A percentile compares a stretch with the other conserved stretches of the same genome.
phyloP scores from a whole-genome alignment of 2,113 vertebrate genomes.

The Piprites chloris region DNA sequence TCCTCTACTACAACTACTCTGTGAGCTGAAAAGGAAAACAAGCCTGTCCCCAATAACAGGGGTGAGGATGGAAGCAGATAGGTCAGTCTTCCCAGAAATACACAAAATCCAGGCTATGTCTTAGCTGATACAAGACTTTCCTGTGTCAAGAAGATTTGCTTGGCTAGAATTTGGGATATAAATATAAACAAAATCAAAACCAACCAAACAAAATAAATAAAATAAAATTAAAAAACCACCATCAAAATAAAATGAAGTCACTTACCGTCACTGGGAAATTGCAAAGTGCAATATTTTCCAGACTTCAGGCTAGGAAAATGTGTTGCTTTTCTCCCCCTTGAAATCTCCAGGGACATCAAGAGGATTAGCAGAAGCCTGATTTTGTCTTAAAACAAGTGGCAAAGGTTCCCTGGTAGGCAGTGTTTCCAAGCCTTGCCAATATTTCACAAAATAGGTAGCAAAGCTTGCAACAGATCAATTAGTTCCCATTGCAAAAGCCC shows the following conservation, averaged over 20 bases:
- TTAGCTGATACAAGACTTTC: background rate
- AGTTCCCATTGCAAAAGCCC: background rate
- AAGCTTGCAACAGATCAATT: background rate
- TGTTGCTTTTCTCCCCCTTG: background rate
- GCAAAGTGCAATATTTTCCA: constrained; percentile 42
- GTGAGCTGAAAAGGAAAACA: background rate
- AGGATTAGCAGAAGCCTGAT: background rate
- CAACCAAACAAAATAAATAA: background rate
- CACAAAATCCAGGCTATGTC: background rate
- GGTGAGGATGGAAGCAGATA: background rate
- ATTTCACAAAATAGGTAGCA: background rate
- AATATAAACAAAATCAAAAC: background rate
- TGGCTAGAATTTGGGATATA: background rate
- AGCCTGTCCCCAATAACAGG: accelerated
- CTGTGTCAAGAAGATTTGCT: background rate
- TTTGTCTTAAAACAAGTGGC: constrained; percentile 1
- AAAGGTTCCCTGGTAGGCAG: background rate
- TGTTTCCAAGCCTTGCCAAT: background rate
- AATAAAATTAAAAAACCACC: background rate
- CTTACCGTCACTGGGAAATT: background rate
- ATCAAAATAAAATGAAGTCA: constrained; percentile 12
- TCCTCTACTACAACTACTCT: background rate
- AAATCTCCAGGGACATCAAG: constrained; percentile 2
- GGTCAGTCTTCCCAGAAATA: background rate
- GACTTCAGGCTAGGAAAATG: constrained; percentile 50